A percentile compares a stretch with the other conserved stretches of the same genome.
Evolutionary conservation across 2,888 invertebrate species (phyloP).

Genomic region (Eupithecia subfuscata): DNA sequence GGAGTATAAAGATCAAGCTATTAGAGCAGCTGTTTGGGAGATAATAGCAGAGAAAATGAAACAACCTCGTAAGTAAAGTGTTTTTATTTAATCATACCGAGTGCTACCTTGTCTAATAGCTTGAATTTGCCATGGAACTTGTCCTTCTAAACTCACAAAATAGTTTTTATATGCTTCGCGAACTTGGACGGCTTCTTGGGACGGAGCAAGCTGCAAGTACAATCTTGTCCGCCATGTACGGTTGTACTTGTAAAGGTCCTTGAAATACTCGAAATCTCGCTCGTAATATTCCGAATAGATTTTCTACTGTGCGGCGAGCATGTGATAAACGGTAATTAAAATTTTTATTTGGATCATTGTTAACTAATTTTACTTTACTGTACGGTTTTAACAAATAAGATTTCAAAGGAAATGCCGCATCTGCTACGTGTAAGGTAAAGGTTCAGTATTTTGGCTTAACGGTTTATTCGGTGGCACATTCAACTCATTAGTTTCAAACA

Average conservation of each 20-base stretch:
- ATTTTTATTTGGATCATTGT: too few species aligned
- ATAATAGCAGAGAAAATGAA: slow-evolving; percentile 40
- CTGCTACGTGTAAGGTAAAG: slow-evolving; percentile 27
- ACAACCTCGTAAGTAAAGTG: slow-evolving; percentile 39
- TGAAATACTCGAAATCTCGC: too few species aligned
- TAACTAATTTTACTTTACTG: too few species aligned
- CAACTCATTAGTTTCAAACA: slow-evolving; percentile 37
- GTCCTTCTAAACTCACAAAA: not conserved
- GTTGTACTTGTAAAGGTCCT: too few species aligned
- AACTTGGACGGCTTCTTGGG: not conserved
- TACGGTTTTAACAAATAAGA: too few species aligned
- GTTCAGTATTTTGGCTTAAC: slow-evolving; percentile 35
- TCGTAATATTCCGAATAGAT: too few species aligned
- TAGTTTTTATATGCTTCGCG: not conserved
- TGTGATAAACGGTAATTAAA: too few species aligned
- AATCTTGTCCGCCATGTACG: not conserved
- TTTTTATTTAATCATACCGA: slow-evolving; percentile 35
- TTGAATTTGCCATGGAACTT: too few species aligned
- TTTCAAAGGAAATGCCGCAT: too few species aligned
- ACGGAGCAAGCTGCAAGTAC: not conserved
- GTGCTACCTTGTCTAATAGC: slow-evolving; percentile 26
- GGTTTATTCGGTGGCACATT: slow-evolving; percentile 45
- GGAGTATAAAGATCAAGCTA: not conserved
- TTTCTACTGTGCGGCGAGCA: too few species aligned
- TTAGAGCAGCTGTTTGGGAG: slow-evolving; percentile 15